Evolutionary conservation across 2,888 invertebrate species (phyloP), one percentile per base, ranked within the genome.

Genomic region (Halocaridina rubra): DNA sequence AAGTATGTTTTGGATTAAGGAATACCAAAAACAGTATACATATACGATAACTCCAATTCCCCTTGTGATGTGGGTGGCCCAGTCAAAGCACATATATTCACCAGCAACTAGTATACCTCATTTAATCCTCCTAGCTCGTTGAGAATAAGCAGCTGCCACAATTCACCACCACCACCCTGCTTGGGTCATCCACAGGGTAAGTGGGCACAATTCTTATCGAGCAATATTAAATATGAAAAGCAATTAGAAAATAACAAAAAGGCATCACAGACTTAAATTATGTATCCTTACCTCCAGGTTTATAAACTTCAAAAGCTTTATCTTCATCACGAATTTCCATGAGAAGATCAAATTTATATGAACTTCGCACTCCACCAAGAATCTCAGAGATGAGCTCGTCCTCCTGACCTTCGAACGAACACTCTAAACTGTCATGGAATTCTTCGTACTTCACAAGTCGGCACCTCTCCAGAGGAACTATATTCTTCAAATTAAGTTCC

Each of bases 391-490:
- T 91, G 0, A 90, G 86, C 69, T 92, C 91, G 3, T 93, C 91
- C 61, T 93, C 93, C 72, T 91, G 91, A 0, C 92, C 92, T 86
- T 95, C 94, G 89, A 94, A 94, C 81, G 94, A 95, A 86, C 93
- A 92, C 87, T 94, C 93, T 30, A 96, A 93, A 10, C 93, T 92
- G 87, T 94, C 94, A 84, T 92, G 92, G 69, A 91, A 91, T 80
- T 93, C 93, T 89, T 95, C 94, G 89, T 94, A 96, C 80, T 93
- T 93, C 24, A 96, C 95, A 30, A 96, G 91, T 4, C 96, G 93
- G 89, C 94, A 95, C 87, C 94, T 93, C 76, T 94, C 93, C n/a
- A 94, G 89, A 2, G 93, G 92, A 0, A 94, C 93, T 84, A 93
- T 90, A 27, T 91, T 91, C 30, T 93, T 93, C 53, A 95, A 91